These are phyloP conservation scores for Sebastes wilsoni DNA, from an alignment of 2,797 vertebrate genomes.

Conservation along the genomic window DNA sequence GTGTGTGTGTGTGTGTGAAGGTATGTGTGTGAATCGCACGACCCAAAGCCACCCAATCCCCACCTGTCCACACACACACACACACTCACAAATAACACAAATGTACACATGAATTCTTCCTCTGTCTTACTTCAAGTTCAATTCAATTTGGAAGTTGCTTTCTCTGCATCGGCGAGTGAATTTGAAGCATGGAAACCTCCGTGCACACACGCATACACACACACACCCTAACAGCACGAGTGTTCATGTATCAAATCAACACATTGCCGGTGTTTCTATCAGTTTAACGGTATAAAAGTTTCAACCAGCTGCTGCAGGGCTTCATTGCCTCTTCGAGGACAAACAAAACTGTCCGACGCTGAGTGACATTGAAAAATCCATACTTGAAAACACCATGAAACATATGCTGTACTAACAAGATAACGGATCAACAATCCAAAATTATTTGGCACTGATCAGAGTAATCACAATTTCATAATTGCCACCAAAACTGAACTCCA, in stretches of 20 bases:
- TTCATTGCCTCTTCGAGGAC: not conserved
- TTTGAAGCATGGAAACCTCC: not conserved
- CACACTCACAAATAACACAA: not conserved
- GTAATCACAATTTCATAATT: not conserved
- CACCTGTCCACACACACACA: conserved; percentile 30
- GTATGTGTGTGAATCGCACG: conserved; percentile 13
- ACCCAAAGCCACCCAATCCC: conserved; percentile 29
- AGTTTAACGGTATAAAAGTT: not conserved
- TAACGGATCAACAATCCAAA: conserved; percentile 1
- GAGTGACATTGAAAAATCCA: not conserved
- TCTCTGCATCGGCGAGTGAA: not conserved
- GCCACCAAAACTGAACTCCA: not conserved
- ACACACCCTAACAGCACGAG: not conserved
- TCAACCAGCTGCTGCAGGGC: not conserved
- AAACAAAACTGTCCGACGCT: not conserved
- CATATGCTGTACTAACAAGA: conserved; percentile 2
- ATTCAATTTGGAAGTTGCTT: not conserved
- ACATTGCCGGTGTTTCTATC: not conserved
- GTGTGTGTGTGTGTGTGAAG: not conserved
- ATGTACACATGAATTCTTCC: not conserved
- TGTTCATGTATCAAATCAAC: not conserved
- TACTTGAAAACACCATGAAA: not conserved
- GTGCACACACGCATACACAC: not conserved
- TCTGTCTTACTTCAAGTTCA: not conserved
- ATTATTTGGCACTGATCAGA: not conserved